Evolutionary conservation across 2,888 invertebrate species (phyloP), one percentile per base, ranked within the genome.

Genomic region (Drosophila algonquin): DNA sequence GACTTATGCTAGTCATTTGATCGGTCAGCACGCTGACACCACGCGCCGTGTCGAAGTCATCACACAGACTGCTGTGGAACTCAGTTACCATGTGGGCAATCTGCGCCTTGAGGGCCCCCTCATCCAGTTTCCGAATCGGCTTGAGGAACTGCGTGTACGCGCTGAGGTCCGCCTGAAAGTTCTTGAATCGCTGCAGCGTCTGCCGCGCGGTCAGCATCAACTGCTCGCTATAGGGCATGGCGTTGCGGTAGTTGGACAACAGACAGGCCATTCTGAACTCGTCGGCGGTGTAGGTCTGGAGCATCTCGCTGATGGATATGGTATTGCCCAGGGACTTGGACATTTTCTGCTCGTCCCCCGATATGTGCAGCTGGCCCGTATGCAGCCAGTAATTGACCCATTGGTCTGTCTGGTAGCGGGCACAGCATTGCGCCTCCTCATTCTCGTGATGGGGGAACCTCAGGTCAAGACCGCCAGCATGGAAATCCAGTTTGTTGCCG

Each of bases 331-430:
- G 92, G 0, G 98, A 98, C 93, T 98, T 98, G 0, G 98, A 98
- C 98, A 98, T 98, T 94, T 98, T 98, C 10, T 93, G 92, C n/a
- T 91, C 89, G 62, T 96, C 94, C 12, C 94, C 95, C 83, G 94
- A 93, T 1, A 95, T 90, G 89, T 94, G 94, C 24, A 98, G 93
- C 88, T 97, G 96, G 0, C 98, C 98, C 27, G 96, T 94, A 90
- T 98, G 98, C 3, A 98, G 83, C 98, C 98, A 98, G 91, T 98
- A 98, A 91, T 97, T 97, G 0, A 96, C 96, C 98, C 98, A 98
- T 85, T 97, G 97, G 3, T 93, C 82, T 9, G 93, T 94, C 46
- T 93, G 92, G 90, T 97, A 96, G 87, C 94, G 96, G 14, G 95
- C 95, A 92, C 98, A 97, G n/a, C 97, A 97, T 90, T 98, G 98